Evolutionary conservation across 2,888 invertebrate species (phyloP).

Genomic region (Ophraella communa): DNA sequence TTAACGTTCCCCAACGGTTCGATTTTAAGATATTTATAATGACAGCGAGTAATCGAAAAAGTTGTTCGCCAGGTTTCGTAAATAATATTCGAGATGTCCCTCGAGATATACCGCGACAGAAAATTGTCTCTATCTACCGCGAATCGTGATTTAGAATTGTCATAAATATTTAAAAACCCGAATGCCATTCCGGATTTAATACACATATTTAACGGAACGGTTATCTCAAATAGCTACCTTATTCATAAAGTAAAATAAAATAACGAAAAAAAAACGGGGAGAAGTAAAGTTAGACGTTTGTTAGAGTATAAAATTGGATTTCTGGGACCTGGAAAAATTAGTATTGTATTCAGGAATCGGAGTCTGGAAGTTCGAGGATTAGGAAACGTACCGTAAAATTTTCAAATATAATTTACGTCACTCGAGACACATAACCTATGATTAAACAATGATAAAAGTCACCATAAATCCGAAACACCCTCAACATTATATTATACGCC

Average conservation of each 20-base stretch:
- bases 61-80: slow-evolving; percentile 41
- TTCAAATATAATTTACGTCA: not conserved
- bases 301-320: not conserved
- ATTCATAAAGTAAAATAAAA: not conserved
- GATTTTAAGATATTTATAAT: slow-evolving; percentile 50
- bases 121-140: slow-evolving; percentile 17
- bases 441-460: not conserved
- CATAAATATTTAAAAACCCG: slow-evolving; percentile 4
- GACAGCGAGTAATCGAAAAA: slow-evolving; percentile 45
- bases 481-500: not conserved
- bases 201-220: not conserved
- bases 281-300: not conserved
- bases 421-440: not conserved
- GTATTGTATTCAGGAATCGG: not conserved
- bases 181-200: not conserved
- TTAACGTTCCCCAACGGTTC: slow-evolving; percentile 47
- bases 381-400: not conserved
- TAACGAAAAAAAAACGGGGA: too few relatives aligned
- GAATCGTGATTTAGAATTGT: slow-evolving; percentile 5
- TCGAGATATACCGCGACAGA: slow-evolving; percentile 6
- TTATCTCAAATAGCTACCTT: not conserved
- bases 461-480: not conserved
- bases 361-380: too few relatives aligned
- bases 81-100: slow-evolving; percentile 38
- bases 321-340: not conserved